Conservation (phyloP, 2,888 invertebrate genomes). For the Zhengitettix transpicula region DNA sequence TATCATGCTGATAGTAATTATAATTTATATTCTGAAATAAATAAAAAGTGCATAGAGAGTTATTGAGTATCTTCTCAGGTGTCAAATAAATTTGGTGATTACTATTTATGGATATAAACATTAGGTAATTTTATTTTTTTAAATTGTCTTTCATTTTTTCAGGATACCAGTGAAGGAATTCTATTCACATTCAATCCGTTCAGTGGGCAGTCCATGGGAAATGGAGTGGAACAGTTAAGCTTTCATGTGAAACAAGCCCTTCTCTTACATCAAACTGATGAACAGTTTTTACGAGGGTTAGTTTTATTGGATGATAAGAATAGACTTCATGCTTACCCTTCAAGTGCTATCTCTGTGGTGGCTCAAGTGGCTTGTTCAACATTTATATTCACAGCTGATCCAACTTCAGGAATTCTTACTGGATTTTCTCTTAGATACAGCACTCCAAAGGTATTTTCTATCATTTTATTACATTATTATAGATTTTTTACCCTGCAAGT, state of each 20-base stretch:
- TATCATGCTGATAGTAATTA: too few species aligned
- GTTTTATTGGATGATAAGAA: constrained; percentile 52
- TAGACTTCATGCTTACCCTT: constrained; percentile 51
- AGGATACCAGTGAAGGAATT: constrained; percentile 49
- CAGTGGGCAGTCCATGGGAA: constrained; percentile 46
- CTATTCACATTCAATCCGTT: constrained; percentile 80
- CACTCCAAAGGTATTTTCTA: constrained; percentile 22
- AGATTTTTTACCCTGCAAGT: too few species aligned
- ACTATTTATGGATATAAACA: background rate
- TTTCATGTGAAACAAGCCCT: constrained; percentile 59
- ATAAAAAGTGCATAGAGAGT: too few species aligned
- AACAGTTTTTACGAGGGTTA: constrained; percentile 61
- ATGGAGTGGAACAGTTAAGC: constrained; percentile 31
- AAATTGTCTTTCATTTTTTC: constrained; percentile 13
- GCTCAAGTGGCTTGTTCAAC: constrained; percentile 33
- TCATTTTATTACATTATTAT: too few species aligned
- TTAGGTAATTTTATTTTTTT: background rate
- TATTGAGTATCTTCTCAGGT: too few species aligned
- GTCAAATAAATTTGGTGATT: too few species aligned
- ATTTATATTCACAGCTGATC: constrained; percentile 48
- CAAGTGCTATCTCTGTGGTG: constrained; percentile 30
- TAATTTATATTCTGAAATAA: too few species aligned
- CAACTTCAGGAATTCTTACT: constrained; percentile 35
- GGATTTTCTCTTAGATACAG: constrained; percentile 41
- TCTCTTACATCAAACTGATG: constrained; percentile 49